phyloP scores from a whole-genome alignment of 2,888 invertebrate species.

The Lasius platythorax region DNA sequence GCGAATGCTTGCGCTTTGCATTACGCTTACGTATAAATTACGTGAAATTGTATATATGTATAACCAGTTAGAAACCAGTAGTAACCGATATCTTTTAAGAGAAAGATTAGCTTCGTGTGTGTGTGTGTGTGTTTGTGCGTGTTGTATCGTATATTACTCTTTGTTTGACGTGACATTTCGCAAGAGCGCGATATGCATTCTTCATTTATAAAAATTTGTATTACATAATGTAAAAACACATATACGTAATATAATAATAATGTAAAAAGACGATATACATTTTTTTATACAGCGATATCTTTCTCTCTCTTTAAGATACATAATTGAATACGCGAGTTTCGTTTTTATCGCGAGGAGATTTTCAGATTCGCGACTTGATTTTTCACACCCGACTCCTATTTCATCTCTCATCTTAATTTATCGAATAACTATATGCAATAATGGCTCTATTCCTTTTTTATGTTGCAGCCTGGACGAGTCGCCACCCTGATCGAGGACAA shows the following conservation, averaged over 20 bases:
- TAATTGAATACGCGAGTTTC: background rate
- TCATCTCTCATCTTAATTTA: background rate
- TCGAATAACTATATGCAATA: background rate
- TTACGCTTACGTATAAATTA: slow-evolving; percentile 55
- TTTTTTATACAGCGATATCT: background rate
- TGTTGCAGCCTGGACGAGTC: slow-evolving; percentile 94
- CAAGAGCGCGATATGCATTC: background rate
- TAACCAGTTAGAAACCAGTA: slow-evolving; percentile 67
- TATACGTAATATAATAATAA: background rate
- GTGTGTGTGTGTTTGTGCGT: background rate
- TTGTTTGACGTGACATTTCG: slow-evolving; percentile 19
- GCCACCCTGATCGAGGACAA: slow-evolving; percentile 94
- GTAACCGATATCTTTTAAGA: slow-evolving; percentile 72
- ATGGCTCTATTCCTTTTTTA: background rate
- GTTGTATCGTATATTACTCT: slow-evolving; percentile 2
- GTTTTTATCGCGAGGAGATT: background rate
- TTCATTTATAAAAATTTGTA: slow-evolving; percentile 3
- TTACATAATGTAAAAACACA: background rate
- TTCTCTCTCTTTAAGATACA: too few species aligned
- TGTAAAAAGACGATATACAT: background rate
- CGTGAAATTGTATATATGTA: slow-evolving; percentile 46
- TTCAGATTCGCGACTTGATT: background rate
- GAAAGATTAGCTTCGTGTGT: slow-evolving; percentile 19
- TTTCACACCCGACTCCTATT: background rate
- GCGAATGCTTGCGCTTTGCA: slow-evolving; percentile 8